Percentiles rank a stretch among this genome's conserved stretches.
Evolutionary conservation across 2,888 invertebrate species (phyloP).

Genomic region (Philereme transversata): DNA sequence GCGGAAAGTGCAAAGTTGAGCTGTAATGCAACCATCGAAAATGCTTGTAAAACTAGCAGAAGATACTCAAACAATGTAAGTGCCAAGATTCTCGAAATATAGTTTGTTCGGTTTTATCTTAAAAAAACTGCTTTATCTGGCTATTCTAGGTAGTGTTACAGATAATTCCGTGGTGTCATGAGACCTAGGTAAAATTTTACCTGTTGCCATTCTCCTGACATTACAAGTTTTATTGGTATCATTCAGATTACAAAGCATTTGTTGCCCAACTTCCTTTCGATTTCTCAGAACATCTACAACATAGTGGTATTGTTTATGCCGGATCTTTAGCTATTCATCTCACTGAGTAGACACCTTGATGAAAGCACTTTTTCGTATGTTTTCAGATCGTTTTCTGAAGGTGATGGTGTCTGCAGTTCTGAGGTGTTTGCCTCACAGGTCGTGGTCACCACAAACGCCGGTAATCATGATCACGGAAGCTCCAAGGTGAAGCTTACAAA

Average conservation of each 20-base stretch:
- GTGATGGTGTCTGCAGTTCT: slow-evolving; percentile 83
- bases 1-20: slow-evolving; percentile 57
- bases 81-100: slow-evolving; percentile 42
- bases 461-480: slow-evolving; percentile 91
- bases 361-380: background rate
- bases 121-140: background rate
- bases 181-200: slow-evolving; percentile 10
- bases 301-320: too few relatives aligned
- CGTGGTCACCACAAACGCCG: slow-evolving; percentile 87
- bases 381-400: slow-evolving; percentile 83
- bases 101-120: slow-evolving; percentile 26
- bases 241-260: slow-evolving; percentile 20
- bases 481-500: slow-evolving; percentile 95
- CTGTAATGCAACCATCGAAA: slow-evolving; percentile 69
- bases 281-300: background rate
- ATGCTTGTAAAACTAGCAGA: slow-evolving; percentile 76
- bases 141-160: slow-evolving; percentile 52
- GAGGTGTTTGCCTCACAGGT: slow-evolving; percentile 86
- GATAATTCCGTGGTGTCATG: background rate
- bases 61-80: slow-evolving; percentile 79
- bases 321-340: too few relatives aligned
- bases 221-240: slow-evolving; percentile 9
- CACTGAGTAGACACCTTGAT: too few relatives aligned
- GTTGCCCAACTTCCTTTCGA: slow-evolving; percentile 12
- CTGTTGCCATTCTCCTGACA: slow-evolving; percentile 29